These are phyloP conservation scores for Denticeps clupeoides DNA, from an alignment of 2,797 vertebrate genomes.

Conservation along the genomic window DNA sequence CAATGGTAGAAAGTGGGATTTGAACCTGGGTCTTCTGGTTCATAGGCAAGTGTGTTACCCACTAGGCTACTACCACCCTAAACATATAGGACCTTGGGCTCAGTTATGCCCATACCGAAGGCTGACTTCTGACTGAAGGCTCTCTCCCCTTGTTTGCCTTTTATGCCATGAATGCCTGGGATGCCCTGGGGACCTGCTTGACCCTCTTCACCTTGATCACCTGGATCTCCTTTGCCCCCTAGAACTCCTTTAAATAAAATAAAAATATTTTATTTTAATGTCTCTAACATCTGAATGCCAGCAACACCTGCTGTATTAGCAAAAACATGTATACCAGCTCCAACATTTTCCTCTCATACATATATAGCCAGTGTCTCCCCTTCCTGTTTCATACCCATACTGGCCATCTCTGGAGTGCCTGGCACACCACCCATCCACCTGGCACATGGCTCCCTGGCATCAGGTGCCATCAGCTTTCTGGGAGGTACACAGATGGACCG, in stretches of 20 bases:
- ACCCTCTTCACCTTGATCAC: slow-evolving; percentile 39
- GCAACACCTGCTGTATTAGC: no score
- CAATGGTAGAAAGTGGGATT: no score
- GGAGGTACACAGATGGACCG: slow-evolving; percentile 11
- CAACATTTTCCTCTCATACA: slow-evolving; percentile 38
- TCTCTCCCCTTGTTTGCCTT: slow-evolving; percentile 54
- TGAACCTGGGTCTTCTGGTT: no score
- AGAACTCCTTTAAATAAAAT: not conserved
- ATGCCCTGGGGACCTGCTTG: slow-evolving; percentile 48
- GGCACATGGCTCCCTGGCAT: slow-evolving; percentile 44
- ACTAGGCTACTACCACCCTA: no score
- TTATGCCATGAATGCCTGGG: slow-evolving; percentile 51
- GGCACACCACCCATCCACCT: slow-evolving; percentile 68
- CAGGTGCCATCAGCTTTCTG: slow-evolving; percentile 4
- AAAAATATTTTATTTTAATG: not conserved
- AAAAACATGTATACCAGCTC: no score
- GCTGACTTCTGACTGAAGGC: slow-evolving; percentile 56
- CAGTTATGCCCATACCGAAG: slow-evolving; percentile 62
- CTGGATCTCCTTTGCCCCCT: slow-evolving; percentile 39
- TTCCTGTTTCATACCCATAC: slow-evolving; percentile 57
- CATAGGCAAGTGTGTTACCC: no score
- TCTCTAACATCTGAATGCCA: no score
- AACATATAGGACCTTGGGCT: no score
- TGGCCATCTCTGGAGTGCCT: slow-evolving; percentile 64
- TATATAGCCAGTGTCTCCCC: slow-evolving; percentile 64